phyloP scores from a whole-genome alignment of 2,113 vertebrate species.

The Halcyon malimbica region DNA sequence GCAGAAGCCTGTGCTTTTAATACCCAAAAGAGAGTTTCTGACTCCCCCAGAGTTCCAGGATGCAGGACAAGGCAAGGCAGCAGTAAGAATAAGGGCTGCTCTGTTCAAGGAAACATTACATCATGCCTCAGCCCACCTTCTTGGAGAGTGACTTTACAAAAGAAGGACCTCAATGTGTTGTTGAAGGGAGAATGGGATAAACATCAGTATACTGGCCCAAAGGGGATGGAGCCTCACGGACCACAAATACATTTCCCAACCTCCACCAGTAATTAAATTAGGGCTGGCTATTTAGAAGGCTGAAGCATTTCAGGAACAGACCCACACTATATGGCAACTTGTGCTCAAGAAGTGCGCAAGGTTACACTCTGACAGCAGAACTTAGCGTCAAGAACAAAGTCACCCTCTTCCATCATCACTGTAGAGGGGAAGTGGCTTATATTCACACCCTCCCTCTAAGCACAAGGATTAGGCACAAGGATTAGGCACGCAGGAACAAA shows the following conservation, averaged over 20 bases:
- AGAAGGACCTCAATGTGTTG: background rate
- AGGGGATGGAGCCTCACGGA: background rate
- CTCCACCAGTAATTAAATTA: background rate
- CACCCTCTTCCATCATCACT: background rate
- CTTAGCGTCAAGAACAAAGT: background rate
- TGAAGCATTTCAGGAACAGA: background rate
- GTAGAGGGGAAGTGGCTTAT: background rate
- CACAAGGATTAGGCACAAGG: background rate
- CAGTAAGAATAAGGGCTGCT: background rate
- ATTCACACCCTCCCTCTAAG: background rate
- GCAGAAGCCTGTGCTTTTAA: background rate
- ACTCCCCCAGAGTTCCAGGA: background rate
- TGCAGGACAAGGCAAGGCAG: background rate
- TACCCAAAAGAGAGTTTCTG: background rate
- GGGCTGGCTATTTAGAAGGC: background rate
- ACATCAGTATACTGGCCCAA: background rate
- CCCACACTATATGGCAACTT: background rate
- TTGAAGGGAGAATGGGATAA: background rate
- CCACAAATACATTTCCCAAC: background rate
- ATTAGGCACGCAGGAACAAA: background rate
- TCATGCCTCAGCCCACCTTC: slow-evolving; percentile 7
- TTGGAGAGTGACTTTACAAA: background rate
- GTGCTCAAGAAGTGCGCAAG: background rate
- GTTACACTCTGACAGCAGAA: background rate
- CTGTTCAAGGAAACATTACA: background rate